Conservation (phyloP, 2,797 vertebrate genomes). For the Varecia variegata region DNA sequence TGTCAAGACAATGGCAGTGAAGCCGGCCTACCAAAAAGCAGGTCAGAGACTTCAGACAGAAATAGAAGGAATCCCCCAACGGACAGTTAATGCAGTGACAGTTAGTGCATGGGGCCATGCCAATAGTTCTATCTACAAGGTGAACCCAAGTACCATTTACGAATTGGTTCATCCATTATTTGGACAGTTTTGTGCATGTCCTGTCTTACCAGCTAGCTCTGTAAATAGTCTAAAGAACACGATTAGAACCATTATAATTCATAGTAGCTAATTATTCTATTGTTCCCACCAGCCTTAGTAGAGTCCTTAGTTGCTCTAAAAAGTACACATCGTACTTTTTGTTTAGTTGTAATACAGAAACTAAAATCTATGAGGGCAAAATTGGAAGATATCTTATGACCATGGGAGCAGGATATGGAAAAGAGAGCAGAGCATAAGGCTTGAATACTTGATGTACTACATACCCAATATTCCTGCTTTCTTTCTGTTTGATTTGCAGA, state of each 20-base stretch:
- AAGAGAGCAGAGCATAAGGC: no score
- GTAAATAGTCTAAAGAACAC: background rate
- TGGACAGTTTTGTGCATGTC: background rate
- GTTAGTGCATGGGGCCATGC: background rate
- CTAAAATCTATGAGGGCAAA: background rate
- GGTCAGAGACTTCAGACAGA: conserved; percentile 56
- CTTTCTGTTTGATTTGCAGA: background rate
- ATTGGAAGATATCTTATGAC: background rate
- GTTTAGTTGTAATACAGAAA: conserved; percentile 7
- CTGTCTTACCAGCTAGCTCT: background rate
- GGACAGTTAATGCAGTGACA: conserved; percentile 12
- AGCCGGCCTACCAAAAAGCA: background rate
- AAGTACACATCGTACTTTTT: background rate
- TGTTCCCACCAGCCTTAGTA: background rate
- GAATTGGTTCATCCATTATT: background rate
- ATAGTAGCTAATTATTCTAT: background rate
- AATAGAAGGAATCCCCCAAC: conserved; percentile 30
- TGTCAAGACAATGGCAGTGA: conserved; percentile 50
- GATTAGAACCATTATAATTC: background rate
- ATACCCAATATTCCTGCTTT: background rate
- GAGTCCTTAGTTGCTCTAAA: background rate
- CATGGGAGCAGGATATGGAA: background rate
- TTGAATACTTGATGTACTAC: background rate
- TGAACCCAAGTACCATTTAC: background rate
- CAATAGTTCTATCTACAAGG: background rate